Percentiles rank a stretch among this genome's conserved stretches.
Evolutionary conservation across 2,888 invertebrate species (phyloP).

Genomic region (Cheiracanthium punctorium): DNA sequence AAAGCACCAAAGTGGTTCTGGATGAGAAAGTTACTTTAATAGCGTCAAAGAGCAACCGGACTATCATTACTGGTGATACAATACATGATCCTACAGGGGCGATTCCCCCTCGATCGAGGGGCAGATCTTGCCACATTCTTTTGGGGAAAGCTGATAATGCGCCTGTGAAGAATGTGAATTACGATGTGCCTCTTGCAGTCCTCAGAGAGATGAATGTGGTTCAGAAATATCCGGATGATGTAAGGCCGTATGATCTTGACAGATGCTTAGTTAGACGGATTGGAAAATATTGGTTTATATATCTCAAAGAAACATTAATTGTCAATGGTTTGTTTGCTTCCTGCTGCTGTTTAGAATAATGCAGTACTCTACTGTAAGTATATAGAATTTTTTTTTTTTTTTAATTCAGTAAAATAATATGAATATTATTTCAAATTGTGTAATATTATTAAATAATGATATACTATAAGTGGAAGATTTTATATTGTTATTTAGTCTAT

Average conservation of each 20-base stretch:
- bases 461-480: too few species aligned
- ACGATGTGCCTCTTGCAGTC: conserved; percentile 41
- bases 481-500: too few species aligned
- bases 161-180: conserved; percentile 17
- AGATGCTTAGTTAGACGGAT: conserved; percentile 26
- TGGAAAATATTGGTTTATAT: conserved; percentile 46
- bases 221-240: background rate
- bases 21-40: background rate
- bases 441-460: too few species aligned
- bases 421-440: too few species aligned
- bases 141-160: conserved; percentile 27
- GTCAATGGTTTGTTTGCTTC: conserved; percentile 48
- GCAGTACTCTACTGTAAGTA: too few species aligned
- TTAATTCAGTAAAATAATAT: too few species aligned
- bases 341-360: background rate
- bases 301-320: conserved; percentile 25
- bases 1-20: background rate
- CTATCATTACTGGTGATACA: conserved; percentile 12
- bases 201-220: background rate
- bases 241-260: background rate
- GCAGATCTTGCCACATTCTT: conserved; percentile 45
- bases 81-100: background rate
- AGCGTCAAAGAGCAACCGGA: conserved; percentile 33
- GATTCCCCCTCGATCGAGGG: conserved; percentile 19
- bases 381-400: too few species aligned